A percentile compares a stretch with the other conserved stretches of the same genome.
phyloP scores from a whole-genome alignment of 2,797 vertebrate species.

The Lagocephalus sceleratus region DNA sequence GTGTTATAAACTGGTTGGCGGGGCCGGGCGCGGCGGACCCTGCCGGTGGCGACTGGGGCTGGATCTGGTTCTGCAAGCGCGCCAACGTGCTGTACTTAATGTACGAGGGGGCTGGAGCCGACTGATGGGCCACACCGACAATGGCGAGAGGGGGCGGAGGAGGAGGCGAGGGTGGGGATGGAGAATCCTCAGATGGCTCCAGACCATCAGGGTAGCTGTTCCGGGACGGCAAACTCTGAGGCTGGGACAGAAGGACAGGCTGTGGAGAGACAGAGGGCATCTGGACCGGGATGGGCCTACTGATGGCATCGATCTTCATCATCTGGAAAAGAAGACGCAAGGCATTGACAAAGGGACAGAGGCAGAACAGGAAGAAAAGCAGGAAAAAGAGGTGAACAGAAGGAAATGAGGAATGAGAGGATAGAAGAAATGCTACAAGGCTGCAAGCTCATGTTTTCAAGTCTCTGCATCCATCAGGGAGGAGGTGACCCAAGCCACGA shows the following conservation, averaged over 20 bases:
- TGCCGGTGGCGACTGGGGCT: slow-evolving; percentile 13
- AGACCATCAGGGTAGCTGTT: slow-evolving; percentile 71
- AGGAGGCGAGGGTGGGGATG: slow-evolving; percentile 29
- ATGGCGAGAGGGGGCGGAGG: slow-evolving; percentile 53
- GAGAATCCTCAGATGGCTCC: slow-evolving; percentile 61
- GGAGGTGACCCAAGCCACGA: slow-evolving; percentile 14
- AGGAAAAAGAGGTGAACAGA: neutral
- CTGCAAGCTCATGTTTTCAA: neutral
- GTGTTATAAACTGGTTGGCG: slow-evolving; percentile 62
- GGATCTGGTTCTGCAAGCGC: slow-evolving; percentile 79
- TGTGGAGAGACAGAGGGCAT: slow-evolving; percentile 65
- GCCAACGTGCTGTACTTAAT: slow-evolving; percentile 92
- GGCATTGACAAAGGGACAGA: neutral
- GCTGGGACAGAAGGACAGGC: slow-evolving; percentile 52
- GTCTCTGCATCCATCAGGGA: slow-evolving; percentile 2
- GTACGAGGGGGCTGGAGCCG: slow-evolving; percentile 68
- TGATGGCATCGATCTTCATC: slow-evolving; percentile 78
- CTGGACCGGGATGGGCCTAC: slow-evolving; percentile 81
- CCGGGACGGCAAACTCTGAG: slow-evolving; percentile 78
- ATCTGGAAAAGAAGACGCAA: slow-evolving; percentile 41
- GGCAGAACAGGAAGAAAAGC: neutral
- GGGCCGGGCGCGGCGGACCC: slow-evolving; percentile 10
- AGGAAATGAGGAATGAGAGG: slow-evolving; percentile 6
- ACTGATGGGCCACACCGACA: slow-evolving; percentile 61
- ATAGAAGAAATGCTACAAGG: slow-evolving; percentile 1